These are phyloP conservation scores for Abrostola triplasia DNA, from an alignment of 2,888 invertebrate species.

Conservation along the genomic window DNA sequence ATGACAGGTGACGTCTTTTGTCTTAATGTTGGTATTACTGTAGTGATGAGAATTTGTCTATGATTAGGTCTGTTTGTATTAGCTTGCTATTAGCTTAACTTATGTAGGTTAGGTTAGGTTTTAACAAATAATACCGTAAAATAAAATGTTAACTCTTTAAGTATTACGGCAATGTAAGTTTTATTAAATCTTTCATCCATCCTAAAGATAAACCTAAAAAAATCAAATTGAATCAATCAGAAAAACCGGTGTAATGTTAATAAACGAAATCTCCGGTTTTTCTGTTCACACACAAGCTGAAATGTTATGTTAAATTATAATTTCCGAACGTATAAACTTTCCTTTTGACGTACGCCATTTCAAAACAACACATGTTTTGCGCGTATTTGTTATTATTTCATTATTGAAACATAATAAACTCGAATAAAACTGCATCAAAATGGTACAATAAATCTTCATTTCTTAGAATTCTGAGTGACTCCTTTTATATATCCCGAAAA, in stretches of 20 bases:
- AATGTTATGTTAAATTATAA: background rate
- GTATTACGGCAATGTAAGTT: too few species aligned
- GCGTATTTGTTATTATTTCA: conserved; percentile 42
- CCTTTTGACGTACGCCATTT: conserved; percentile 58
- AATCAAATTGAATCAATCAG: too few species aligned
- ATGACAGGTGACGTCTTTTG: conserved; percentile 36
- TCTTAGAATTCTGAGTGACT: background rate
- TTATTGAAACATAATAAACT: conserved; percentile 7
- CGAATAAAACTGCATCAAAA: conserved; percentile 49
- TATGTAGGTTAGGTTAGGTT: too few species aligned
- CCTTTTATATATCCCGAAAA: background rate
- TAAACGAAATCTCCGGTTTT: too few species aligned
- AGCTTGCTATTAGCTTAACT: background rate
- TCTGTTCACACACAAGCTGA: too few species aligned
- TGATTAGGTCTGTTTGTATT: background rate
- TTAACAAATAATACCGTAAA: too few species aligned
- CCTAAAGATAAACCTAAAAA: too few species aligned
- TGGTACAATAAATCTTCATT: conserved; percentile 61
- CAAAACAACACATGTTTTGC: conserved; percentile 80
- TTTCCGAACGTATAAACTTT: conserved; percentile 1
- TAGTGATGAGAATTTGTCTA: background rate
- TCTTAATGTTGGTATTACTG: conserved; percentile 12
- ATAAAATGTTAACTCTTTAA: too few species aligned
- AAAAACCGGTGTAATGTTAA: too few species aligned
- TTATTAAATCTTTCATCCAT: too few species aligned